Evolutionary conservation across 2,113 vertebrate genomes (phyloP).

Genomic region (Lepus americanus): DNA sequence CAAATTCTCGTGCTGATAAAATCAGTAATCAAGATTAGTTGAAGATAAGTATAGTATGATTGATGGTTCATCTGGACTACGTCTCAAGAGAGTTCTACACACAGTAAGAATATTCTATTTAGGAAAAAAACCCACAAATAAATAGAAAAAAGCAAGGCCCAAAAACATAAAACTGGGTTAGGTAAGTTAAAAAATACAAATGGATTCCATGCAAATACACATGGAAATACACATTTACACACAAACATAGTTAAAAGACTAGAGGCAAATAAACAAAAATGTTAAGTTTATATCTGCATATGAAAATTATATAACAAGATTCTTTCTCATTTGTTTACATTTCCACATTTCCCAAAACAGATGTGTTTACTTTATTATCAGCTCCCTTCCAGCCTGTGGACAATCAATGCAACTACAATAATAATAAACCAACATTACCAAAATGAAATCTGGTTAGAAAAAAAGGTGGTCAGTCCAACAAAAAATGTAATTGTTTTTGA

Average conservation of each 20-base stretch:
- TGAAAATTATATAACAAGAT: background rate
- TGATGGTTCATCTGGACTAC: constrained; percentile 31
- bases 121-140: background rate
- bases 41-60: constrained; percentile 40
- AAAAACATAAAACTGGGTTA: constrained; percentile 41
- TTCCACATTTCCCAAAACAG: constrained; percentile 46
- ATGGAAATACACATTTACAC: constrained; percentile 43
- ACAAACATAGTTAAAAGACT: constrained; percentile 27
- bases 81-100: constrained; percentile 62
- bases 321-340: constrained; percentile 29
- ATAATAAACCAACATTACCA: constrained; percentile 48
- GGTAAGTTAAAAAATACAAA: constrained; percentile 52
- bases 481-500: constrained; percentile 32
- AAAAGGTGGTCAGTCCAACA: background rate
- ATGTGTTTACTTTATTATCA: constrained; percentile 39
- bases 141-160: background rate
- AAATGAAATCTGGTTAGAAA: constrained; percentile 55
- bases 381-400: background rate
- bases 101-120: constrained; percentile 65
- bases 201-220: background rate
- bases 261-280: constrained; percentile 60
- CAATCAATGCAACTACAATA: background rate
- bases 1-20: constrained; percentile 39
- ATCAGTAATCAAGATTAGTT: constrained; percentile 62
- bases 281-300: constrained; percentile 47